phyloP scores from a whole-genome alignment of 2,888 invertebrate genomes.

The Harmothoe impar region DNA sequence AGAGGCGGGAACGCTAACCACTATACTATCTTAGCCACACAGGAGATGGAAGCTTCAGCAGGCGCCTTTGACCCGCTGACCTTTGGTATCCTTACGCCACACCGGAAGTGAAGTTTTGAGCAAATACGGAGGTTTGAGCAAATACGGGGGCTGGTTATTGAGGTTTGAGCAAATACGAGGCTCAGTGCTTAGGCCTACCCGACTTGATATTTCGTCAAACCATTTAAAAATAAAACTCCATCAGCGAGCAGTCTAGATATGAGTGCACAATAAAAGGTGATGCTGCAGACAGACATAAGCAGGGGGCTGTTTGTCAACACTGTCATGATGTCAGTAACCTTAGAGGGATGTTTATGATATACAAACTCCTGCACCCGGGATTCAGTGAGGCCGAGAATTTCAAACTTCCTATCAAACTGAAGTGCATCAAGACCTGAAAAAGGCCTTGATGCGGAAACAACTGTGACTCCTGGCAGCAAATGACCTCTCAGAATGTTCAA shows the following conservation, averaged over 20 bases:
- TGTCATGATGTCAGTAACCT: neutral
- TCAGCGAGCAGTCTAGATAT: neutral
- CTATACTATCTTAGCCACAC: no score
- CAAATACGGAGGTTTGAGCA: no score
- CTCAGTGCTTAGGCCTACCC: no score
- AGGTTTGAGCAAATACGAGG: no score
- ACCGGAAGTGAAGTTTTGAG: no score
- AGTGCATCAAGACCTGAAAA: neutral
- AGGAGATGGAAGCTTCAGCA: no score
- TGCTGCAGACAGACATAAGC: neutral
- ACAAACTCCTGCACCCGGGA: neutral
- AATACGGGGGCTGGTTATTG: no score
- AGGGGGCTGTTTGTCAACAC: neutral
- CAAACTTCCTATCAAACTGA: neutral
- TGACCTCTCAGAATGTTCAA: neutral
- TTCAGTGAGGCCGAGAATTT: neutral
- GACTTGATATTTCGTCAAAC: no score
- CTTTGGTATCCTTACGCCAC: no score
- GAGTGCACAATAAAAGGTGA: neutral
- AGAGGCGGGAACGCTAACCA: no score
- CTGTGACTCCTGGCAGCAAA: neutral
- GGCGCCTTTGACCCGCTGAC: no score
- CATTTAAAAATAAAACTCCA: neutral
- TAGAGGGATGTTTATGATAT: neutral
- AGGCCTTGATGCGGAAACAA: neutral